Base-by-base conservation (phyloP, 2,888 invertebrate genomes). In the Lepidonotus clava region DNA sequence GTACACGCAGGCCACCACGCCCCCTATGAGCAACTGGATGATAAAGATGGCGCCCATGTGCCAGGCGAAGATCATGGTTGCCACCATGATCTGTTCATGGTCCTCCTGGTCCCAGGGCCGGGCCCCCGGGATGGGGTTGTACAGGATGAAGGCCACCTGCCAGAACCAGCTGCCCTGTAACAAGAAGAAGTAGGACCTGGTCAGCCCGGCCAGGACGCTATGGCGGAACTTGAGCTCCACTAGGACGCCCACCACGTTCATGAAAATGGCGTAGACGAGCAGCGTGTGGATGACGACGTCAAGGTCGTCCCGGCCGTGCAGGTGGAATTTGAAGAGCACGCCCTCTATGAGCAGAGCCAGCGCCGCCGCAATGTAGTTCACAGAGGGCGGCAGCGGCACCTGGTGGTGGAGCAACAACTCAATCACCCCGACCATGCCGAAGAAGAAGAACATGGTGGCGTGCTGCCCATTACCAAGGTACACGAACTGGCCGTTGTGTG, bases 141-240 rank as follows among this genome's bases (percentile, higher is more conserved):
- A 95, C 34, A 95, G 91, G 87, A 95, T 95, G 91, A 95, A 94
- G 0, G 94, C 95, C 14, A 95, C 93, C 88, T 94, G 95, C 91
- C 93, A 94, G 91, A 95, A 95, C 95, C 95, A 95, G 0, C 95
- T 94, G n/a, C 95, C 95, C 91, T 95, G 95, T 8, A 95, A 91
- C n/a, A 95, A 87, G 0, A 93, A 91, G 86, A 94, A 94, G 88
- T 93, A 95, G 14, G 93, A 89, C 67, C 95, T 89, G 14, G 92
- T 89, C 66, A 95, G 88, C 0, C 94, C 92, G 1, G 93, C 90
- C 46, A 95, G 84, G 8, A 95, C 91, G 86, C 91, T 92, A 85
- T 92, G 89, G 5, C 93, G 92, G 88, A 92, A 92, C 14, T 89
- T 90, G 91, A 94, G 93, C 90, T 95, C 95, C 41, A 94, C 85